Conservation (phyloP, 2,113 vertebrate species). For the Xiphophorus couchianus region DNA sequence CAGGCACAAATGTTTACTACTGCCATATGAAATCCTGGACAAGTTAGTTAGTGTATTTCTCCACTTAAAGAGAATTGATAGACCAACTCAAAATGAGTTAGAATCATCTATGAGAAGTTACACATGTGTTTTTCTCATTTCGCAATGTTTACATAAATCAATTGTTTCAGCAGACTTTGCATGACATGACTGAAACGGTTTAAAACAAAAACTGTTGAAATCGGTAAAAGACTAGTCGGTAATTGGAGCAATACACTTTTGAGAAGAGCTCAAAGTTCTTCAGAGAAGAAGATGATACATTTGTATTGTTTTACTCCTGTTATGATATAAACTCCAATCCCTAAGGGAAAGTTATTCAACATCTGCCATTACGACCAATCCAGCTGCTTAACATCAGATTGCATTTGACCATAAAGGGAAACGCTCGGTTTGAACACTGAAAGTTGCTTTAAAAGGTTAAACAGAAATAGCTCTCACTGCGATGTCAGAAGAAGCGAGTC, state of each 20-base stretch:
- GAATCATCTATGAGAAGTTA: not conserved
- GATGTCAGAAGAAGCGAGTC: slow-evolving; percentile 14
- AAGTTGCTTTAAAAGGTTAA: not conserved
- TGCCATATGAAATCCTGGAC: slow-evolving; percentile 47
- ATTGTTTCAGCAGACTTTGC: not conserved
- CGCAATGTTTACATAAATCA: not conserved
- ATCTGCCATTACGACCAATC: no score
- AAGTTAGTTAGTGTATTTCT: slow-evolving; percentile 56
- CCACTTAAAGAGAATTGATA: slow-evolving; percentile 14
- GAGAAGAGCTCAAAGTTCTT: not conserved
- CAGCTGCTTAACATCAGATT: not conserved
- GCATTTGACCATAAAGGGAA: not conserved
- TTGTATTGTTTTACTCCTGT: not conserved
- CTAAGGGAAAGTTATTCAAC: not conserved
- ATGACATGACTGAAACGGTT: not conserved
- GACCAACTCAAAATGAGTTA: not conserved
- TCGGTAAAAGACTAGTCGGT: not conserved
- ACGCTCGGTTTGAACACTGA: not conserved
- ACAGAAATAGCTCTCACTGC: slow-evolving; percentile 6
- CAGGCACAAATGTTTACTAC: slow-evolving; percentile 13
- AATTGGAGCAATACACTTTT: not conserved
- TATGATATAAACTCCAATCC: not conserved
- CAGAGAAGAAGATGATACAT: not conserved
- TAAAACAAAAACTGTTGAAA: not conserved
- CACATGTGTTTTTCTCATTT: not conserved